These are phyloP conservation scores for Hirtodrosophila cameraria DNA, from an alignment of 2,888 invertebrate species.

Conservation along the genomic window DNA sequence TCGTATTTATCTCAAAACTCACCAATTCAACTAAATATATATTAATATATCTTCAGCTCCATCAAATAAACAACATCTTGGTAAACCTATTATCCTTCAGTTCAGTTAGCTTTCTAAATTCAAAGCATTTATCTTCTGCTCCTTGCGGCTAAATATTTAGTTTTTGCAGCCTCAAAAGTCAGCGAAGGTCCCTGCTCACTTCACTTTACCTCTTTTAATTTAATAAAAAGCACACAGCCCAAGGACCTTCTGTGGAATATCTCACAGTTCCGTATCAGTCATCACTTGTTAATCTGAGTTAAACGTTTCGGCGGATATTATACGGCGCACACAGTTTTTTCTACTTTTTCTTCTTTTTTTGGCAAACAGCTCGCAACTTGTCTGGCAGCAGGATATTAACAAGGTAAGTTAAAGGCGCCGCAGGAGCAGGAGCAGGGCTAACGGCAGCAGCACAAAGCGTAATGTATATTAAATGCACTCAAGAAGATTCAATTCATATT, in stretches of 20 bases:
- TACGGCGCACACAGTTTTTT: slow-evolving; percentile 31
- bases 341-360: slow-evolving; percentile 27
- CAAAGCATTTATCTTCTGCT: slow-evolving; percentile 4
- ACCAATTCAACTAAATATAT: too few species aligned
- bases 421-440: slow-evolving; percentile 4
- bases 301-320: slow-evolving; percentile 74
- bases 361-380: slow-evolving; percentile 42
- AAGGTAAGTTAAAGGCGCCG: slow-evolving; percentile 28
- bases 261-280: slow-evolving; percentile 54
- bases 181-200: slow-evolving; percentile 17
- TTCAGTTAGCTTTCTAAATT: slow-evolving; percentile 3
- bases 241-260: slow-evolving; percentile 30
- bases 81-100: slow-evolving; percentile 1
- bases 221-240: slow-evolving; percentile 53
- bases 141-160: not conserved
- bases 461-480: slow-evolving; percentile 80
- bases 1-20: not conserved
- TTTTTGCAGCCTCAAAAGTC: not conserved
- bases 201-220: slow-evolving; percentile 40
- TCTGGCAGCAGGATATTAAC: slow-evolving; percentile 52
- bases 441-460: slow-evolving; percentile 42
- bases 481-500: slow-evolving; percentile 76
- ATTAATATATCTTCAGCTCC: too few species aligned
- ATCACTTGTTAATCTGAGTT: slow-evolving; percentile 74
- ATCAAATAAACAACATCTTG: too few species aligned